These are phyloP conservation scores for Baronia brevicornis DNA, from an alignment of 2,888 invertebrate species.

Conservation along the genomic window DNA sequence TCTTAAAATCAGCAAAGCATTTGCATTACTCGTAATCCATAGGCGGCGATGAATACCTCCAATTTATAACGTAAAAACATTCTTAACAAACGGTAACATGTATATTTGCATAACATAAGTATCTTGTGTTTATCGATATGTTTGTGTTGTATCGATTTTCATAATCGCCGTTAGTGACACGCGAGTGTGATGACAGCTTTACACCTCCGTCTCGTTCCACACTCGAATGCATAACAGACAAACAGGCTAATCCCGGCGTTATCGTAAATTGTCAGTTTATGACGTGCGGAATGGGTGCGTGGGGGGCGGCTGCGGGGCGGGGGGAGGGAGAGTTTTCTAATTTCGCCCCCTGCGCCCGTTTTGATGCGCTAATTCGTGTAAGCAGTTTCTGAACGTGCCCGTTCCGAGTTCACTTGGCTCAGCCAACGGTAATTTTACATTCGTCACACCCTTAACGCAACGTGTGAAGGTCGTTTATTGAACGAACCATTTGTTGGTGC, in stretches of 20 bases:
- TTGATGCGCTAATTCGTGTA: conserved; percentile 75
- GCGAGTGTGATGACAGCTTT: conserved; percentile 24
- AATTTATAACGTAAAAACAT: too few relatives aligned
- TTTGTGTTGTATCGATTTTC: too few relatives aligned
- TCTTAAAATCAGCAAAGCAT: too few relatives aligned
- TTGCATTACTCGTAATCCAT: too few relatives aligned
- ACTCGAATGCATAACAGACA: conserved; percentile 69
- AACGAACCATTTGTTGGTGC: conserved; percentile 10
- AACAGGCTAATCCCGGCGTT: conserved; percentile 75
- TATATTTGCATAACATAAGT: too few relatives aligned
- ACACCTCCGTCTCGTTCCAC: conserved; percentile 23
- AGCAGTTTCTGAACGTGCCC: conserved; percentile 74
- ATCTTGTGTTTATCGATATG: too few relatives aligned
- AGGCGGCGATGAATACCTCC: too few relatives aligned
- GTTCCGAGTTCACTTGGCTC: conserved; percentile 67
- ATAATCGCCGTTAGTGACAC: too few relatives aligned
- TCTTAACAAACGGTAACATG: too few relatives aligned
- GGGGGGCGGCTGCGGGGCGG: conserved; percentile 30
- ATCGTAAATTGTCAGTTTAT: conserved; percentile 78
- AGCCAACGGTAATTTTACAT: conserved; percentile 32
- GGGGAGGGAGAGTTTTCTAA: conserved; percentile 64
- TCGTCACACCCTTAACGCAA: conserved; percentile 25
- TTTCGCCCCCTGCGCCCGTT: conserved; percentile 69
- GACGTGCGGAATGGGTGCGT: conserved; percentile 72
- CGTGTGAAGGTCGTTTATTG: conserved; percentile 11